A percentile compares a stretch with the other conserved stretches of the same genome.
phyloP scores from a whole-genome alignment of 1,140 invertebrate genomes.

The Drosophila mojavensis region DNA sequence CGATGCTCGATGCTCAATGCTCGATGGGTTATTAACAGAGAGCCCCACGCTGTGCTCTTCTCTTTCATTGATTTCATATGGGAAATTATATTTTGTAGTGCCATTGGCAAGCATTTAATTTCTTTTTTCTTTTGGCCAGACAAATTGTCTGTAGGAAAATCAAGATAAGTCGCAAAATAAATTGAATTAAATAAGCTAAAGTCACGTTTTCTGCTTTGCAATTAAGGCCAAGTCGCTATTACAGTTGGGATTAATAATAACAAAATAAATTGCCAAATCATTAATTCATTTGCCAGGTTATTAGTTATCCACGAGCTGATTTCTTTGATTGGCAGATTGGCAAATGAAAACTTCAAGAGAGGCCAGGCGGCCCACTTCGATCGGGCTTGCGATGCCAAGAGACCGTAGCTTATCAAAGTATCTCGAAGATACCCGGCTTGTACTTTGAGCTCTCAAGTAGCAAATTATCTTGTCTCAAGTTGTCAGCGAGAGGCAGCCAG shows the following conservation, averaged over 20 bases:
- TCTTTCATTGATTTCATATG: conserved; percentile 16
- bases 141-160: conserved; percentile 15
- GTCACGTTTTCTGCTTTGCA: conserved; percentile 58
- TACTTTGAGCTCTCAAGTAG: conserved; percentile 58
- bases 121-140: conserved; percentile 6
- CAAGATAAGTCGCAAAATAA: conserved; percentile 54
- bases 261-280: conserved; percentile 60
- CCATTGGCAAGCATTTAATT: conserved; percentile 26
- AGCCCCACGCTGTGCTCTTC: conserved; percentile 21
- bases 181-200: conserved; percentile 59
- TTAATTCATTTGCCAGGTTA: conserved; percentile 51
- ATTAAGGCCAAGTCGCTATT: conserved; percentile 46
- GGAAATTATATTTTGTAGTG: conserved; percentile 15
- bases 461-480: conserved; percentile 81
- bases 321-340: conserved; percentile 24
- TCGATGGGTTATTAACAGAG: not conserved
- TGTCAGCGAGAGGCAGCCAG: conserved; percentile 64
- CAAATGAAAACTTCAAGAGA: conserved; percentile 25
- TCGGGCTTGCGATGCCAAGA: conserved; percentile 33
- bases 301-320: conserved; percentile 43
- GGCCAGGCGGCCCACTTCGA: conserved; percentile 26
- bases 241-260: conserved; percentile 40
- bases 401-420: conserved; percentile 26
- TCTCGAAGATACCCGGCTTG: conserved; percentile 42
- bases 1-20: too few relatives aligned